phyloP scores from a whole-genome alignment of 2,113 vertebrate species.

The Mus spicilegus region DNA sequence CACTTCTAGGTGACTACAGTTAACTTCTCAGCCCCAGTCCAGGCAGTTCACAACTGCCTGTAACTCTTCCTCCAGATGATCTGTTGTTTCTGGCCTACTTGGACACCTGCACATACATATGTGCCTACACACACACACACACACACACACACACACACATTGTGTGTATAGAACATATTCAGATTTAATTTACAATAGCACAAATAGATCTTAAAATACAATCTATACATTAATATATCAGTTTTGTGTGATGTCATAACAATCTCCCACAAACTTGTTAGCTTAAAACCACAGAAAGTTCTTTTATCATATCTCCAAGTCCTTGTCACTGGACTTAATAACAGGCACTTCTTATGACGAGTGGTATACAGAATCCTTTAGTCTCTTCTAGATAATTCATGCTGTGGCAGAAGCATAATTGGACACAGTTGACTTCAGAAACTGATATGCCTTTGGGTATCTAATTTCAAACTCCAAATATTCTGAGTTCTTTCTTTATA shows the following conservation, averaged over 20 bases:
- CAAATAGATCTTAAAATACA: background rate
- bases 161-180: background rate
- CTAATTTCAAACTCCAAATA: background rate
- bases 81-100: background rate
- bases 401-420: background rate
- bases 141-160: background rate
- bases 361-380: background rate
- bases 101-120: accelerated
- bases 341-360: background rate
- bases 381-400: background rate
- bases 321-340: background rate
- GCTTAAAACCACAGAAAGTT: background rate
- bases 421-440: background rate
- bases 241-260: background rate
- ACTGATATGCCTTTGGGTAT: background rate
- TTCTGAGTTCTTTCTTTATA: background rate
- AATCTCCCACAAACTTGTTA: background rate
- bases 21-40: background rate
- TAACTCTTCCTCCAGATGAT: background rate
- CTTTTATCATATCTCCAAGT: background rate
- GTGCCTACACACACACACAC: no score
- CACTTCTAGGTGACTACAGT: background rate
- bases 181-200: background rate
- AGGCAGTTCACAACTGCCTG: background rate
- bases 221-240: background rate